Base-by-base conservation (phyloP, 1,140 invertebrate species). In the Aphelenchoides avenae region DNA sequence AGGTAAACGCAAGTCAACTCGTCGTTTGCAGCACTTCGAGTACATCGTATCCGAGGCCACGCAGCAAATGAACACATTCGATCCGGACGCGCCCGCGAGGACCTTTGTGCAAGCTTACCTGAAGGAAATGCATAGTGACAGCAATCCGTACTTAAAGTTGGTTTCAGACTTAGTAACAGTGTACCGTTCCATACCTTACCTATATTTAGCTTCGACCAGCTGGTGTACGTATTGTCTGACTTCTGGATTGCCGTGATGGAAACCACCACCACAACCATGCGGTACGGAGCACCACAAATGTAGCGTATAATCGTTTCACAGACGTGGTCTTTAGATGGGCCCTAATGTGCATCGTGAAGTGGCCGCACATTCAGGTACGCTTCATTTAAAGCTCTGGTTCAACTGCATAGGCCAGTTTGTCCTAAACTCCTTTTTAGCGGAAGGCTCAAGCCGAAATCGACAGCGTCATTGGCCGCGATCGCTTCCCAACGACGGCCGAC, bases 211-310 rank as follows among this genome's bases (percentile, higher is more conserved):
- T 43, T 36, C 34, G 13, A 18, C 34, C 18, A 13, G 18, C 30
- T 43, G 18, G 18, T 43, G 7, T 43, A 26, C 26, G 46, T 48
- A 15, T 26, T 48, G 46, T 34, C 11, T 48, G 46, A 48, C 22
- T 48, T 48, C 11, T 48, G 46, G 46, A 34, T 48, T 6, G 46
- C 46, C n/a, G 46, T 26, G 6, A 48, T 48, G 46, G 46, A 48
- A 7, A 48, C 46, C 11, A 48, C 46, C 9, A 13, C 11, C 9
- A 34, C 46, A n/a, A 48, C 46, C 7, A 7, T 48, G 22, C 13
- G 11, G 46, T 31, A 7, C n/a, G n/a, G n/a, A n/a, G 15, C 7
- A 36, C 9, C n/a, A n/a, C n/a, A n/a, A n/a, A n/a, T 7, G 9
- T 43, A 20, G 18, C n/a, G n/a, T n/a, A n/a, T n/a, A n/a, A 15